These are phyloP conservation scores for Conomelus anceps DNA, from an alignment of 2,888 invertebrate species.

Conservation along the genomic window DNA sequence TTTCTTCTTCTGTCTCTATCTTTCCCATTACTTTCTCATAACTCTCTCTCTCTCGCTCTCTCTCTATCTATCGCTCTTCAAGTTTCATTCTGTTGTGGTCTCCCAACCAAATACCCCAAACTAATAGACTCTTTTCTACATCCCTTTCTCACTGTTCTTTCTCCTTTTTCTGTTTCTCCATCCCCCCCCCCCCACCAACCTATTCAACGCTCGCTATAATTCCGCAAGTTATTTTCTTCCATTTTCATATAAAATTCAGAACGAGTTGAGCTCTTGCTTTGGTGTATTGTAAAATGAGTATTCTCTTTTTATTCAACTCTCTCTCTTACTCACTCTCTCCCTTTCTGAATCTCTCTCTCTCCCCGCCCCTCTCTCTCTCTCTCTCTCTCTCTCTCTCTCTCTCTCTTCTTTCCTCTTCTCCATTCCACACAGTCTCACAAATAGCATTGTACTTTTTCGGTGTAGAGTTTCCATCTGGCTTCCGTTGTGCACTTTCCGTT, in stretches of 20 bases:
- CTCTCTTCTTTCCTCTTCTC: neutral
- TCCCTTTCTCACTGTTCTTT: too few species aligned
- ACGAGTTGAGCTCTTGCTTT: neutral
- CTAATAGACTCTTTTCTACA: neutral
- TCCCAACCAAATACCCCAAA: neutral
- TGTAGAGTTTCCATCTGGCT: neutral
- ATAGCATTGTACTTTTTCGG: neutral
- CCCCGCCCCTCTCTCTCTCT: neutral
- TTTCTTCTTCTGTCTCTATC: too few species aligned
- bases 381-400: neutral
- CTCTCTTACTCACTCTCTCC: neutral
- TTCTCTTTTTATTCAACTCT: too few species aligned
- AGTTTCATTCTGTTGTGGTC: neutral
- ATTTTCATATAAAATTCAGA: neutral
- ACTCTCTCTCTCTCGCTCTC: neutral
- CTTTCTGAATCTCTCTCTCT: neutral
- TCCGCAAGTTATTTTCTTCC: neutral
- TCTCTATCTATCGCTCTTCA: too few species aligned
- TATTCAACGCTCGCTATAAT: neutral
- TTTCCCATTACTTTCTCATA: too few species aligned
- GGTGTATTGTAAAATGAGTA: neutral
- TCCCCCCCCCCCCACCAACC: neutral
- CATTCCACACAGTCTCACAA: too few species aligned
- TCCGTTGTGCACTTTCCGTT: too few species aligned
- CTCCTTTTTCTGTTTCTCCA: neutral